Conservation (phyloP, 1,140 invertebrate genomes). For the Antheraea mylitta region DNA sequence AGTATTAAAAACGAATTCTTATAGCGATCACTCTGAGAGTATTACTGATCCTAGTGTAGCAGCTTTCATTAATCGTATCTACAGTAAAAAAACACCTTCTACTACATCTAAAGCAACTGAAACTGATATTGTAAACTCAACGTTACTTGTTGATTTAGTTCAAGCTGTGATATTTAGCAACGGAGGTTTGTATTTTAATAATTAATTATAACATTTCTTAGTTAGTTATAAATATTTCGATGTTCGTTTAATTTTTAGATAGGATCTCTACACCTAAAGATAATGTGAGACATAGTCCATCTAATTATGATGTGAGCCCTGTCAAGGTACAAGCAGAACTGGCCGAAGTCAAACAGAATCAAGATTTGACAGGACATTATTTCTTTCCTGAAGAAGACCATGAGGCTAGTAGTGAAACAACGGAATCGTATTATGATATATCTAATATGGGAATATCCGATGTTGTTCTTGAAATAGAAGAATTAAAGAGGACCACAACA, state of each 20-base stretch:
- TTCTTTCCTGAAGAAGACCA: slow-evolving; percentile 68
- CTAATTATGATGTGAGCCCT: slow-evolving; percentile 34
- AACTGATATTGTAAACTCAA: slow-evolving; percentile 57
- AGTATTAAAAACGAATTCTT: slow-evolving; percentile 35
- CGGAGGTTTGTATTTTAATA: slow-evolving; percentile 36
- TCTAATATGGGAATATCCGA: slow-evolving; percentile 44
- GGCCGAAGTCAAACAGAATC: slow-evolving; percentile 46
- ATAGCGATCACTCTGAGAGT: slow-evolving; percentile 28
- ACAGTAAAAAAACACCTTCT: slow-evolving; percentile 47
- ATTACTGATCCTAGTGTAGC: slow-evolving; percentile 50
- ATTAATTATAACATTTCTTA: background rate
- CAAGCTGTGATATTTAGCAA: slow-evolving; percentile 67
- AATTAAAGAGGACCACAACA: slow-evolving; percentile 48
- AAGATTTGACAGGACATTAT: slow-evolving; percentile 63
- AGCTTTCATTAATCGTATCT: slow-evolving; percentile 55
- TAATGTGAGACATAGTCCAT: slow-evolving; percentile 23
- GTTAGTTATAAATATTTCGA: background rate
- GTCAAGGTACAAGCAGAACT: slow-evolving; percentile 59
- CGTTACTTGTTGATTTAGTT: slow-evolving; percentile 60
- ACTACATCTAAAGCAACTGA: slow-evolving; percentile 40
- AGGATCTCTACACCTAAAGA: slow-evolving; percentile 31
- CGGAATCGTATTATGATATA: slow-evolving; percentile 52
- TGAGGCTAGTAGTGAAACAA: slow-evolving; percentile 35
- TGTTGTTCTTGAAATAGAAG: slow-evolving; percentile 54
- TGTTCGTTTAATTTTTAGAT: slow-evolving; percentile 35